These are phyloP conservation scores for Unio pictorum DNA, from an alignment of 2,888 invertebrate genomes.

Conservation along the genomic window DNA sequence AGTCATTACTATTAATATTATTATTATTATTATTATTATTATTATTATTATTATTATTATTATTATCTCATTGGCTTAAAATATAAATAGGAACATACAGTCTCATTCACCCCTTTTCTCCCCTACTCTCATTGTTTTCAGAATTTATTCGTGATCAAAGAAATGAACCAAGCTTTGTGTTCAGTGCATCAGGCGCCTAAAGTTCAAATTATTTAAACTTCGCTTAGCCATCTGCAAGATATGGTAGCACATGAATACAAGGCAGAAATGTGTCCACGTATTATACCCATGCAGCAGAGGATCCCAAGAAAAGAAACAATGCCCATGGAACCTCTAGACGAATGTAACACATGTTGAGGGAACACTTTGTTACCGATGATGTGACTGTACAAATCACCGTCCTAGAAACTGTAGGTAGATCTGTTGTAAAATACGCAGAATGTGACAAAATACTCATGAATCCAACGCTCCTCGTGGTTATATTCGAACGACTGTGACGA, in stretches of 20 bases:
- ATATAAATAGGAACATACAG: constrained; percentile 8
- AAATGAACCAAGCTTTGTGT: constrained; percentile 11
- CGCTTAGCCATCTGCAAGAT: too few relatives aligned
- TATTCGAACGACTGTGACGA: constrained; percentile 14
- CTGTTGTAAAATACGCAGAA: not conserved
- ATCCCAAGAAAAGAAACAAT: not conserved
- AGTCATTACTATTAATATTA: too few relatives aligned
- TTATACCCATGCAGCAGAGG: too few relatives aligned
- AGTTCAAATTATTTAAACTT: too few relatives aligned
- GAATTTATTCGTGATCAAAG: constrained; percentile 17
- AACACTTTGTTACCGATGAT: constrained; percentile 4
- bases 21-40: too few relatives aligned
- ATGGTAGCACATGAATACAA: too few relatives aligned
- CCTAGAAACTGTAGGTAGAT: constrained; percentile 2
- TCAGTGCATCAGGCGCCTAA: not conserved
- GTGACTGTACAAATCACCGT: not conserved
- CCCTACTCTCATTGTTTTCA: constrained; percentile 3
- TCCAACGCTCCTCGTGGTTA: not conserved
- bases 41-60: too few relatives aligned
- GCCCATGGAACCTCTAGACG: constrained; percentile 1
- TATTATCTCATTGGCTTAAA: constrained; percentile 1
- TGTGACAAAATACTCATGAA: not conserved
- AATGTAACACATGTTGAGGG: constrained; percentile 4
- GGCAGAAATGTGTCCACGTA: too few relatives aligned
- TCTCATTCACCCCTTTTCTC: not conserved